Evolutionary conservation across 2,797 vertebrate species (phyloP), one percentile per base, ranked within the genome.

Genomic region (Myotis myotis): DNA sequence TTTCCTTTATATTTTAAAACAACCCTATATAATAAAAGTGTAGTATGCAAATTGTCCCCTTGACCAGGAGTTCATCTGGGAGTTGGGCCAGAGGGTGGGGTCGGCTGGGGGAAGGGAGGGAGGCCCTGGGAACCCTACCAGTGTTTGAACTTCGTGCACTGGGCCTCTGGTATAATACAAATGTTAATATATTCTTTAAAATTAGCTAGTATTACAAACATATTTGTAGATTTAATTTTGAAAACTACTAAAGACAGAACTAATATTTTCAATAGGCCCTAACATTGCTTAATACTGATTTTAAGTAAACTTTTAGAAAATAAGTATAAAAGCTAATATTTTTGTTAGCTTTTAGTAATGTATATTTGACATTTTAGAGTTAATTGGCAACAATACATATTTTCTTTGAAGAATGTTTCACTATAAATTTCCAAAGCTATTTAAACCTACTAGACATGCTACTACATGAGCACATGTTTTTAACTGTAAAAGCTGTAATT

Each of bases 401-500:
- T 20, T 89, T 57, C 8, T 81, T 83, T 60, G 20, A 72, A 72
- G 17, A 72, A 62, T 78, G 51, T 89, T 44, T 28, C 9, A 78
- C 10, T 68, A 47, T 83, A 72, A 78, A 68, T 64, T 74, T 76
- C 30, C n/a, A 89, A 8, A 88, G 30, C 22, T 57, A 60, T 76
- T 91, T 91, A 94, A 80, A 87, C 13, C 28, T 84, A 92, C 85
- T 78, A 75, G 13, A 85, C 38, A 44, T 89, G 33, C 38, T 68
- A 53, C 3, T 78, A 28, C 15, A 68, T 47, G 36, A 68, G 33
- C 23, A 72, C 19, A 28, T 89, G 1, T 5, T 95, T 94, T 95
- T 87, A 88, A 79, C 90, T 82, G 71, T 62, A 84, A 95, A 75
- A 55, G 75, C 36, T 53, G 30, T 36, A 20, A 60, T 80, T 97